Conservation (phyloP, 2,113 vertebrate species). For the Oceanites oceanicus region DNA sequence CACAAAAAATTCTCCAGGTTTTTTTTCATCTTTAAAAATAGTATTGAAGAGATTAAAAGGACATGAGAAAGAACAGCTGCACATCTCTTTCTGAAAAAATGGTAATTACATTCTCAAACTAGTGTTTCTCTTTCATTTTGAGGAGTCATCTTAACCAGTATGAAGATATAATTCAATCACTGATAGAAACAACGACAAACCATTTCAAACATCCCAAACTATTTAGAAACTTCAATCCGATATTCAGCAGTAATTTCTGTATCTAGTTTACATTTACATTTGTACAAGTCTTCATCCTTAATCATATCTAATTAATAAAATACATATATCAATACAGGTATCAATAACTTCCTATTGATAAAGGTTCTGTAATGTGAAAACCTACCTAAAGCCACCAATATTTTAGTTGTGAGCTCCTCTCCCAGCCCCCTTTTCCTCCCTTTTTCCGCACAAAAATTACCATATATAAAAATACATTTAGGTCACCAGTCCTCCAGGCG, state of each 20-base stretch:
- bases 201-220: not conserved
- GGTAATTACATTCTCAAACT: not conserved
- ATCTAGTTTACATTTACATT: not conserved
- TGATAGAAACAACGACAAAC: not conserved
- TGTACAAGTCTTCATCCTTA: not conserved
- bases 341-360: not conserved
- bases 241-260: not conserved
- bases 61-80: not conserved
- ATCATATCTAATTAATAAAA: not conserved
- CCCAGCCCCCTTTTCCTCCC: not conserved
- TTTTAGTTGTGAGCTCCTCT: not conserved
- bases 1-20: not conserved
- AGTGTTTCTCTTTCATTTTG: not conserved
- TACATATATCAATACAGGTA: not conserved
- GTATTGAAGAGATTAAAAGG: not conserved
- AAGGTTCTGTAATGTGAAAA: not conserved
- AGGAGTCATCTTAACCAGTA: not conserved
- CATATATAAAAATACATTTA: not conserved
- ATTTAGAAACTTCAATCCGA: not conserved
- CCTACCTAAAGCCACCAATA: not conserved
- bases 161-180: not conserved
- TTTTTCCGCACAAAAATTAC: not conserved
- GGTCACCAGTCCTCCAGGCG: not conserved
- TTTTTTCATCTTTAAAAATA: not conserved
- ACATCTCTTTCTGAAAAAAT: not conserved